Percentiles rank a stretch among this genome's conserved stretches.
phyloP scores from a whole-genome alignment of 2,888 invertebrate species.

The Polydrusus cervinus region DNA sequence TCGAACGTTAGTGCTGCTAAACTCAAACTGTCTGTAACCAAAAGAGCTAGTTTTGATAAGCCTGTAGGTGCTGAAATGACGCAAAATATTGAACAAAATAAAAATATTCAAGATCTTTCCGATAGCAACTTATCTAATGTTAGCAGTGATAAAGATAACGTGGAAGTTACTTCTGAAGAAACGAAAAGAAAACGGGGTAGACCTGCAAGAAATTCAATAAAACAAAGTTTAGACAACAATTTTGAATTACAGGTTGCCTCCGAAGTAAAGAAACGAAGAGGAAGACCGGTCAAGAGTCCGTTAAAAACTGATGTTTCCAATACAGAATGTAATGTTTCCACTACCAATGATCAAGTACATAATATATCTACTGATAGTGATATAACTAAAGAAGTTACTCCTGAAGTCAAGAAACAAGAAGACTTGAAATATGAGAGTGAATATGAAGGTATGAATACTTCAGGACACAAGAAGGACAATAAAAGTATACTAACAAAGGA shows the following conservation, averaged over 20 bases:
- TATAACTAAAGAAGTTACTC: constrained; percentile 1
- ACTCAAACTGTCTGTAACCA: constrained; percentile 18
- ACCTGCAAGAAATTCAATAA: neutral
- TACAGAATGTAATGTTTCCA: no score
- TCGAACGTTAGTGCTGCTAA: constrained; percentile 21
- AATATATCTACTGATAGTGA: neutral
- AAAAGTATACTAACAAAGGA: neutral
- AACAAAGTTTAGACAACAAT: no score
- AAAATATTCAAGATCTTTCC: neutral
- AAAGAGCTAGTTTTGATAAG: constrained; percentile 7
- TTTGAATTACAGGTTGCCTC: neutral
- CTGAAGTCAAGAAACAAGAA: neutral
- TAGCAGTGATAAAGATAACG: neutral
- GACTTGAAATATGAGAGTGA: neutral
- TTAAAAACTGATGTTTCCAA: neutral
- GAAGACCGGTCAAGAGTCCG: neutral
- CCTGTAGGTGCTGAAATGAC: neutral
- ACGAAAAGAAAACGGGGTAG: neutral
- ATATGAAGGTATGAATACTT: neutral
- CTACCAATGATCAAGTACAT: neutral
- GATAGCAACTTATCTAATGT: neutral
- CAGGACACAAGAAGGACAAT: neutral
- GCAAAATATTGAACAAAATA: neutral
- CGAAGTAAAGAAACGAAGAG: constrained; percentile 1
- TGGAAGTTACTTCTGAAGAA: neutral